Conservation (phyloP, 2,113 vertebrate genomes). For the Mesocricetus auratus region DNA sequence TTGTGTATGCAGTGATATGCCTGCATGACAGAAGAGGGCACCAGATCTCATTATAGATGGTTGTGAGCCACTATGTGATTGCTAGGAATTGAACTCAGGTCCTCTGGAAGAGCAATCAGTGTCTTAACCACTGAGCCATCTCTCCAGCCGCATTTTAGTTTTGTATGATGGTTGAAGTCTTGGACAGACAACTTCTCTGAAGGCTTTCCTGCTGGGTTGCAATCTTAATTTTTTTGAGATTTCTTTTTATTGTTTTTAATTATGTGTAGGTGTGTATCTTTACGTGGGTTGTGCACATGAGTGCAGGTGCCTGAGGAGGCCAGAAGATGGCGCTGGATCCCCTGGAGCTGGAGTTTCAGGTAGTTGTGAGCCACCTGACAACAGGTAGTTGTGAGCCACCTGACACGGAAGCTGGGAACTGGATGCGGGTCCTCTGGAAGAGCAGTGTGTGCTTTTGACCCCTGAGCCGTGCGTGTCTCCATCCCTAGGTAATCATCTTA, state of each 20-base stretch:
- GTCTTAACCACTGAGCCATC: no score
- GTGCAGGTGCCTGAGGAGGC: neutral
- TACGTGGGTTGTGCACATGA: no score
- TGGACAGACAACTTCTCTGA: neutral
- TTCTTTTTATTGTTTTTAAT: neutral
- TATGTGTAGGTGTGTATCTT: neutral
- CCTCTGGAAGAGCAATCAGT: no score
- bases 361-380: neutral
- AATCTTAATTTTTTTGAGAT: neutral
- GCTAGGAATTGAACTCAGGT: no score
- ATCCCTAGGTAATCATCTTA: neutral
- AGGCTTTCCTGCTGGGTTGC: neutral
- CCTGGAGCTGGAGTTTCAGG: neutral
- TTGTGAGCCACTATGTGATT: no score
- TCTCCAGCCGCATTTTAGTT: neutral
- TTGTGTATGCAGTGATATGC: no score
- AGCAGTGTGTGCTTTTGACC: neutral
- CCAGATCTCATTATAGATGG: no score
- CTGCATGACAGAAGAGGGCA: no score
- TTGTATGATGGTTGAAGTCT: neutral
- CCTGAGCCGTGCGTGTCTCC: neutral
- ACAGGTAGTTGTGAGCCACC: neutral
- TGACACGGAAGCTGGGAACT: neutral
- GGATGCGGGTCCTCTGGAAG: neutral
- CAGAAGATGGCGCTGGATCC: neutral